phyloP scores from a whole-genome alignment of 2,888 invertebrate genomes.

The Fragum whitleyi region DNA sequence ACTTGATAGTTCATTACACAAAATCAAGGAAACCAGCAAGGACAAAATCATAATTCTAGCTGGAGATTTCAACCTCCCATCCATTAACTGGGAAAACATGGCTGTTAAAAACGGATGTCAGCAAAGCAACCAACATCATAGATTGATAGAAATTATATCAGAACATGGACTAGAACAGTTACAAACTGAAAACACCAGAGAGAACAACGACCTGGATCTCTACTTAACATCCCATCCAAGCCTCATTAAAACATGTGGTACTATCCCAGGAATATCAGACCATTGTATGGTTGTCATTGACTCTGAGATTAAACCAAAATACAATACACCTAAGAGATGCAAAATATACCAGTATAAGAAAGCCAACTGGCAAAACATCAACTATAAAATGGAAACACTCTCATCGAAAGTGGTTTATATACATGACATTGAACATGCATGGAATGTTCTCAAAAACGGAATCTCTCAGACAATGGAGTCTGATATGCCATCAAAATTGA shows the following conservation, averaged over 20 bases:
- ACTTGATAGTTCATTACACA: too few relatives aligned
- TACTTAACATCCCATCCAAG: slow-evolving; percentile 53
- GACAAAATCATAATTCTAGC: too few relatives aligned
- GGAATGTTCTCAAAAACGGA: background rate
- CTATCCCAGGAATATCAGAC: slow-evolving; percentile 57
- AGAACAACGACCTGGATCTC: slow-evolving; percentile 53
- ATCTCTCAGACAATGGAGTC: background rate
- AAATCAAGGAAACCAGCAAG: too few relatives aligned
- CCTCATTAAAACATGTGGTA: slow-evolving; percentile 10
- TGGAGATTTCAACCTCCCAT: too few relatives aligned
- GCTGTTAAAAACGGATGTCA: too few relatives aligned
- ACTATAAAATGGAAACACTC: background rate
- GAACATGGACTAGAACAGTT: slow-evolving; percentile 49
- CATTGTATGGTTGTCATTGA: slow-evolving; percentile 48
- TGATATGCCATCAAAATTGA: slow-evolving; percentile 37
- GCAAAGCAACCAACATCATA: too few relatives aligned
- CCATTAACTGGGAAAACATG: too few relatives aligned
- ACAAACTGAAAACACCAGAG: slow-evolving; percentile 48
- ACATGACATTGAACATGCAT: background rate
- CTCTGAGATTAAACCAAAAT: slow-evolving; percentile 4
- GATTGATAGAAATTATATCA: slow-evolving; percentile 32
- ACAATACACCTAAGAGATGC: slow-evolving; percentile 25
- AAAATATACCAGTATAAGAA: too few relatives aligned
- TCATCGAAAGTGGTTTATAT: background rate
- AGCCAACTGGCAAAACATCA: slow-evolving; percentile 51